These are phyloP conservation scores for Drosophila kokeensis DNA, from an alignment of 2,888 invertebrate species.

Conservation along the genomic window DNA sequence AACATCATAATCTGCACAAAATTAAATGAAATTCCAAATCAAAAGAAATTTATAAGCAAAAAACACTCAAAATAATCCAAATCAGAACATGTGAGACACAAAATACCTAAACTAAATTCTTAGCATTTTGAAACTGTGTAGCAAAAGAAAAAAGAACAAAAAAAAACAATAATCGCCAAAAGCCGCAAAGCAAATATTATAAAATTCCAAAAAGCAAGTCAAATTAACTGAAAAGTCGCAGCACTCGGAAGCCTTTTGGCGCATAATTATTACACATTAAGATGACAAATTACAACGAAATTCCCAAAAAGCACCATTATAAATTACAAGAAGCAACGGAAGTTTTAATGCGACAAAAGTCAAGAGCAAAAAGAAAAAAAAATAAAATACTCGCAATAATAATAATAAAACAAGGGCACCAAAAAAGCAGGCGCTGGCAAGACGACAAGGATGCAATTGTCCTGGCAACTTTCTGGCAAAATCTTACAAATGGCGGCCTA, in stretches of 20 bases:
- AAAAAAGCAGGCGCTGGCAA: conserved; percentile 56
- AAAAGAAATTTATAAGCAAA: conserved; percentile 7
- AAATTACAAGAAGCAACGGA: conserved; percentile 78
- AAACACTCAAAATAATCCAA: conserved; percentile 5
- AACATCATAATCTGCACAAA: conserved; percentile 11
- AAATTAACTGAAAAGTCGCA: conserved; percentile 51
- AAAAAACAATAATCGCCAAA: not conserved
- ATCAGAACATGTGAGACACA: conserved; percentile 12
- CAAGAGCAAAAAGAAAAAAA: conserved; percentile 58
- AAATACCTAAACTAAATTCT: conserved; percentile 18
- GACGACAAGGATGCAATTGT: conserved; percentile 63
- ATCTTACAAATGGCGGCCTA: conserved; percentile 78
- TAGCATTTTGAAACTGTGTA: conserved; percentile 26
- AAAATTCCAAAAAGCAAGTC: conserved; percentile 25
- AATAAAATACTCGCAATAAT: conserved; percentile 31
- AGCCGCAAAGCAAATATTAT: conserved; percentile 2
- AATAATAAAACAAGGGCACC: conserved; percentile 44
- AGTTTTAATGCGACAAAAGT: conserved; percentile 80
- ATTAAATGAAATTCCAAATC: conserved; percentile 17
- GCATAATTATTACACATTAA: conserved; percentile 77
- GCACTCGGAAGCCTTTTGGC: conserved; percentile 58
- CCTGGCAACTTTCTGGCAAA: conserved; percentile 74
- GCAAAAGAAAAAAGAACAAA: not conserved
- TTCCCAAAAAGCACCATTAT: conserved; percentile 70
- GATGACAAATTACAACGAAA: conserved; percentile 74